Conservation (phyloP, 2,888 invertebrate genomes). For the Meganola albula region DNA sequence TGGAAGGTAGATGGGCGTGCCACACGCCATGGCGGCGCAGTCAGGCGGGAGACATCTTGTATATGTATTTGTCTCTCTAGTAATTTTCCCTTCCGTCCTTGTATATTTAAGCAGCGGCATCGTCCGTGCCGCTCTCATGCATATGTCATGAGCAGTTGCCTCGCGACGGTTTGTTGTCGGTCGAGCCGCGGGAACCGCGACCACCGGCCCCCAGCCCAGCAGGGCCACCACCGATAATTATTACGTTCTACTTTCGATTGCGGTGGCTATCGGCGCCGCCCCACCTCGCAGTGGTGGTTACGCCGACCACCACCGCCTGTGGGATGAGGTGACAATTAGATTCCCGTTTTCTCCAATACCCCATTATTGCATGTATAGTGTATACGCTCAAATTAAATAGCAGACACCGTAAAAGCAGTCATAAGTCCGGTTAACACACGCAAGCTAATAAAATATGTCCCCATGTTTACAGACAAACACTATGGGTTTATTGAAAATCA, state of each 20-base stretch:
- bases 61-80: constrained; percentile 68
- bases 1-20: constrained; percentile 52
- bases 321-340: constrained; percentile 72
- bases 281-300: constrained; percentile 29
- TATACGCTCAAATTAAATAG: constrained; percentile 66
- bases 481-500: constrained; percentile 46
- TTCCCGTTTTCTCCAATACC: constrained; percentile 52
- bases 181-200: constrained; percentile 64
- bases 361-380: constrained; percentile 68
- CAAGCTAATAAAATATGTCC: constrained; percentile 56
- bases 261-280: constrained; percentile 55
- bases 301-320: constrained; percentile 31
- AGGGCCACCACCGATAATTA: constrained; percentile 63
- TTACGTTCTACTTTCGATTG: constrained; percentile 69
- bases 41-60: constrained; percentile 58
- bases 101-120: constrained; percentile 68
- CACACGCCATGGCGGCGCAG: constrained; percentile 49
- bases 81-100: constrained; percentile 70
- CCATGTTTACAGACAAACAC: constrained; percentile 33
- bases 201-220: constrained; percentile 46
- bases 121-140: constrained; percentile 68
- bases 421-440: constrained; percentile 55
- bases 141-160: constrained; percentile 77
- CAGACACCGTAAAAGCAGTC: constrained; percentile 60
- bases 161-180: constrained; percentile 75